Base-by-base conservation (phyloP, 2,797 vertebrate genomes). In the Amblyopsis hoosieri region DNA sequence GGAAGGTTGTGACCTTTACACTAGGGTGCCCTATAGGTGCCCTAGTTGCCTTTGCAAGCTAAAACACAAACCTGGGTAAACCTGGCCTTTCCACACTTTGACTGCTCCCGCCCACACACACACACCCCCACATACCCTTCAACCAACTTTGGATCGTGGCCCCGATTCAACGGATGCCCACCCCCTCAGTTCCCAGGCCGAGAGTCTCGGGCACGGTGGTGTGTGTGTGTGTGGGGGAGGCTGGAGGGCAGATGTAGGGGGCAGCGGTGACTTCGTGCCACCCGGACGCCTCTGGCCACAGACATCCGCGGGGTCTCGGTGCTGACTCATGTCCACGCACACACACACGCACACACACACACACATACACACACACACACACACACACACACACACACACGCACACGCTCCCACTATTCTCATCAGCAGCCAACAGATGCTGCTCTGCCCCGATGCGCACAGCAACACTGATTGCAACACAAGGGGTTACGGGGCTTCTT, bases 221-320 rank as follows among this genome's bases (percentile, higher is more conserved):
- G 19, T 23, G 19, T 23, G 19, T 23, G 19, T 23, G 19, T 23
- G 2, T 62, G 82, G 73, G 81, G 57, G 64, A 37, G 49, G 69
- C 68, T 71, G 73, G 81, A 73, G 65, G 81, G 71, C 79, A 55
- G 65, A 57, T 72, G 78, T 62, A 68, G 72, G 71, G 77, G 80
- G 79, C 37, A 37, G 74, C 59, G 60, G 76, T 84, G 85, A 81
- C 84, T 86, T 79, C 81, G 80, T 81, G 57, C 62, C 57, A 52
- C 51, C 58, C 71, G 57, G 66, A 15, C 3, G 13, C 50, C 66
- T 75, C 67, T 82, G 82, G 79, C 78, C 3, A 8, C 0, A 13
- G 46, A 50, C 57, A 8, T 4, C 65, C 58, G 74, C 71, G 72
- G 61, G 3, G 48, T 45, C 69, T 53, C 42, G 65, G 72, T 69